Percentiles rank a stretch among this genome's conserved stretches.
Evolutionary conservation across 2,888 invertebrate species (phyloP).

Genomic region (Drosophila niveifrons): DNA sequence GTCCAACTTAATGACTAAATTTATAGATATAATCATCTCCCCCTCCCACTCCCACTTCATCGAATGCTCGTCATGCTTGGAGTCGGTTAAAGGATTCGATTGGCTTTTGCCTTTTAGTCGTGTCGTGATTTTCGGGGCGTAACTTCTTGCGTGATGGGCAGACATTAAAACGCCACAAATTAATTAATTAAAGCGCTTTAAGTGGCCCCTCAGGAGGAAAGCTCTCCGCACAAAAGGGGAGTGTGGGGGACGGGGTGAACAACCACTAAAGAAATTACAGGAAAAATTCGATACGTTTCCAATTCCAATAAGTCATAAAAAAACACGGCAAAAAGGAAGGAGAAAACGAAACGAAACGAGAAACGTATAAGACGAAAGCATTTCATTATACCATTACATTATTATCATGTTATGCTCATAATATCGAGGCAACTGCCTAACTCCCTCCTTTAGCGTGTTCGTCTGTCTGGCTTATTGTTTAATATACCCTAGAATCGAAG

Average conservation of each 20-base stretch:
- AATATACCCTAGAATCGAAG: conserved; percentile 3
- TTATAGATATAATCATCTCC: conserved; percentile 32
- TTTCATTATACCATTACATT: conserved; percentile 47
- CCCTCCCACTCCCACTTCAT: no score
- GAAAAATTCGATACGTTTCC: conserved; percentile 46
- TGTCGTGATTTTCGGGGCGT: conserved; percentile 45
- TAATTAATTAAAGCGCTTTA: conserved; percentile 75
- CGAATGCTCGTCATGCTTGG: conserved; percentile 28
- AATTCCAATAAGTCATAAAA: conserved; percentile 36
- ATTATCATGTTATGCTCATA: conserved; percentile 27
- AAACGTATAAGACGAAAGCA: conserved; percentile 9
- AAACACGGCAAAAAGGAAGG: not conserved
- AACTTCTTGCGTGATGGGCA: conserved; percentile 59
- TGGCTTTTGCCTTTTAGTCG: conserved; percentile 45
- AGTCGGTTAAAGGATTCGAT: conserved; percentile 55
- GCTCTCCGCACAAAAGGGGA: not conserved
- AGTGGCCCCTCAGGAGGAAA: conserved; percentile 33
- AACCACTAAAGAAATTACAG: conserved; percentile 49
- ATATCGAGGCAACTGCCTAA: conserved; percentile 24
- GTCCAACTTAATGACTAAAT: conserved; percentile 49
- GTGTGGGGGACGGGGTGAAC: not conserved
- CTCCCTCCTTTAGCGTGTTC: not conserved
- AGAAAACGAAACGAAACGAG: conserved; percentile 1
- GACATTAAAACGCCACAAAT: conserved; percentile 74
- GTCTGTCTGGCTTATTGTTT: conserved; percentile 6